Base-by-base conservation (phyloP, 1,140 invertebrate genomes). In the Bathynomus jamesi region DNA sequence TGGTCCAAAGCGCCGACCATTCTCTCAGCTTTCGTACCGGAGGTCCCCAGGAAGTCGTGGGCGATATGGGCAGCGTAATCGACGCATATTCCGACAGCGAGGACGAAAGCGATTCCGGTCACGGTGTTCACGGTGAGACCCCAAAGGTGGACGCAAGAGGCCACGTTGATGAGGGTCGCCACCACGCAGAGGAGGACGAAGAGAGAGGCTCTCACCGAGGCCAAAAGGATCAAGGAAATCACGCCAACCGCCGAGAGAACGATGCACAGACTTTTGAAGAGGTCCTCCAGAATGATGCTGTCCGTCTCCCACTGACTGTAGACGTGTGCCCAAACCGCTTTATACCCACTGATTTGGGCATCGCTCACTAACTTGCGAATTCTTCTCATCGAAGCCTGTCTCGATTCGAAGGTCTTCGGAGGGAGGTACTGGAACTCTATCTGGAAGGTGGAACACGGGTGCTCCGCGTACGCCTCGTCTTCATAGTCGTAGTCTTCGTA, bases 41-140 rank as follows among this genome's bases (percentile, higher is more conserved):
- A 53, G 21, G 40, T 21, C 21, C 40, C 5, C 11, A 53, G 40
- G 21, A 53, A 53, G 5, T 53, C 40, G 21, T 53, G 40, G 5
- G 40, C 40, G 13, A 53, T 53, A 21, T 53, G 40, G 21, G 21
- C 40, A 53, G 40, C 40, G 5, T 53, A 53, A 5, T 53, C 40
- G 21, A 53, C 40, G 21, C 40, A 53, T 17, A 53, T 53, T 53
- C 40, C 40, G 13, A 53, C 21, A 21, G 40, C 40, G 21, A 84
- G 76, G 8, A 84, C 81, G 28, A 87, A 79, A 40, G 85, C 83
- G 61, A 87, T 85, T 61, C 83, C 84, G 17, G 85, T 83, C 0
- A 85, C 85, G 21, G 86, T 87, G 75, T 87, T 86, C 62, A 87
- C 82, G 8, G 85, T 85, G 21, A 87, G 78, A 67, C 84, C 86